Evolutionary conservation across 64 coral and sea anemone genomes (phyloP).

Genomic region (Cladopsammia gracilis): DNA sequence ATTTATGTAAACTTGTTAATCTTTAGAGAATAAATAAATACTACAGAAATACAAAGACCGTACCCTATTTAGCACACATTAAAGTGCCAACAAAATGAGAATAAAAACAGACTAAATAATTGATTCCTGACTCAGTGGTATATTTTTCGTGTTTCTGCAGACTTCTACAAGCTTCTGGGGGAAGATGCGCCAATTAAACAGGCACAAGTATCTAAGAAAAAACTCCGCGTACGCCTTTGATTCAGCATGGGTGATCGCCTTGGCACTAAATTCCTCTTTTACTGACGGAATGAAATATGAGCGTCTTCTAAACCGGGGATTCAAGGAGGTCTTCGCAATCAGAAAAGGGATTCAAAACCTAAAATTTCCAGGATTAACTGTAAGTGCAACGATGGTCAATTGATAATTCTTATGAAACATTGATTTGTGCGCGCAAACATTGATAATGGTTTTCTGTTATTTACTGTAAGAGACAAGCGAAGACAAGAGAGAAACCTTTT

Average conservation of each 20-base stretch:
- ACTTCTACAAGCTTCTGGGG: constrained; percentile 43
- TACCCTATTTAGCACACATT: too few species aligned
- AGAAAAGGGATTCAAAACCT: neutral
- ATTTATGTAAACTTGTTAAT: too few species aligned
- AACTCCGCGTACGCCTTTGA: constrained; percentile 79
- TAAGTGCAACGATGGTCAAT: neutral
- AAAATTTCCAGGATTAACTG: constrained; percentile 22
- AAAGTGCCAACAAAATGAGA: too few species aligned
- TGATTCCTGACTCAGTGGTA: too few species aligned
- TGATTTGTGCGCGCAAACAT: neutral
- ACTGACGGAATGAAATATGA: constrained; percentile 15
- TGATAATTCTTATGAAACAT: neutral
- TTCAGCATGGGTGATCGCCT: constrained; percentile 65
- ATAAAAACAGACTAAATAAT: too few species aligned
- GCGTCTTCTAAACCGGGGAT: neutral
- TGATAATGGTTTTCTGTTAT: too few species aligned
- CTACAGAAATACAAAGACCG: too few species aligned
- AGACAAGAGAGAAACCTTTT: too few species aligned
- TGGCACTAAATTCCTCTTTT: constrained; percentile 47
- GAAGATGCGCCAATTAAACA: constrained; percentile 39
- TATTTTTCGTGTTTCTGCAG: neutral
- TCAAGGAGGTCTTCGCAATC: neutral
- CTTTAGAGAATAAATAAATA: too few species aligned
- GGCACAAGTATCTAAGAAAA: constrained; percentile 10
- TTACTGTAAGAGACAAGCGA: too few species aligned